Evolutionary conservation across 2,797 vertebrate genomes (phyloP), one percentile per base, ranked within the genome.

Genomic region (Mus spretus): DNA sequence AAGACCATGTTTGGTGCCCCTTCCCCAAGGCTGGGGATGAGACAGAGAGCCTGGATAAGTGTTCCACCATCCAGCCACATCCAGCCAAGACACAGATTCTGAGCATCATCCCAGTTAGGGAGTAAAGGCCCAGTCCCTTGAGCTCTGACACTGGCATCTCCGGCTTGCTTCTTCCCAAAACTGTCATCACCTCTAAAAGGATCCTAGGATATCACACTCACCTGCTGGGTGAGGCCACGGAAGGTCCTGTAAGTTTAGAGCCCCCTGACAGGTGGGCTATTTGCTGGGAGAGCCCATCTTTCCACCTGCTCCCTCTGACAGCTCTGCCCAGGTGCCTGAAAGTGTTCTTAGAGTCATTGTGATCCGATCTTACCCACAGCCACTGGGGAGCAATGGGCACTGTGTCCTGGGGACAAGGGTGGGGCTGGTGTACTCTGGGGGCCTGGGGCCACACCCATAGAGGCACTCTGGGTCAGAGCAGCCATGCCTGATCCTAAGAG

Each of bases 261-360:
- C 12, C 93, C 28, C 92, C 65, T 44, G 77, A 7, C 31, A 79
- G 83, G 80, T 37, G 55, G 79, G 34, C 94, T 50, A 94, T 84
- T 65, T 34, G 44, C 67, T 50, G 80, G 44, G 53, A 13, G 70
- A 59, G 80, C 40, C 78, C 97, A 95, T 97, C 96, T 85, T 90
- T 55, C 3, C 0, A 44, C 15, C 81, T 75, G 92, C 55, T 87
- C n/a, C 34, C 13, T 93, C 59, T 65, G 77, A 15, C 6, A n/a
- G 65, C 91, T 37, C 47, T 50, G 72, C 92, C 89, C 85, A n/a
- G 74, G 65, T 12, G 3, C 65, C 67, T 13, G 11, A 14, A 70
- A 31, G 84, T 59, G 74, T 80, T 44, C 63, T 44, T n/a, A 28
- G 96, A 37, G 81, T 75, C 95, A 96, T 89, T 97, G 90, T 97